Evolutionary conservation across 2,888 invertebrate genomes (phyloP), one percentile per base, ranked within the genome.

Genomic region (Itoplectis maculator): DNA sequence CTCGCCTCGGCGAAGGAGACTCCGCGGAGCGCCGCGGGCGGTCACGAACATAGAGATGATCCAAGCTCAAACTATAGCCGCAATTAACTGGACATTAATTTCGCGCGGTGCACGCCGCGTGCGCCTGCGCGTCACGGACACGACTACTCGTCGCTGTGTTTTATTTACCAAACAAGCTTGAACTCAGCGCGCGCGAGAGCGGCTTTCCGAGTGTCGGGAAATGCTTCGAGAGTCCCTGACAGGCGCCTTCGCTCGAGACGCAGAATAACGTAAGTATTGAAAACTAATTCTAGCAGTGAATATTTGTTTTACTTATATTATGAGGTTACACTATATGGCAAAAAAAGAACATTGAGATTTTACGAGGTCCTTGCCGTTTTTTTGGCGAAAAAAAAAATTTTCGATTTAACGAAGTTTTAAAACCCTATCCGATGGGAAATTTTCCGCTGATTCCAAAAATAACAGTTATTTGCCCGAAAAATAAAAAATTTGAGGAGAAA

Each of bases 11-110:
- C 51, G 37, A 69, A 47, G 29, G 47, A 66, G 29, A 3, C 66
- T 7, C 54, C 18, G 18, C 37, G 35, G 15, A 68, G 13, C 20
- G 51, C 69, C 51, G 69, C 49, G 1, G 20, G 13, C 37, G 13
- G 37, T 18, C 51, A 54, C 51, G 37, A 37, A 20, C 69, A 13
- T 23, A 2, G 69, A 37, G 18, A 69, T 54, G 51, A 69, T 54
- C 51, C 69, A 69, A 54, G 23, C 54, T 23, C 23, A 11, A 3
- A 23, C 54, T 23, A 54, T 23, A 54, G n/a, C 20, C 9, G 23
- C 23, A 54, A 54, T 54, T 51, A 51, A 51, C 18, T 54, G 20
- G 20, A 54, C 23, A 54, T 54, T 11, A 54, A 54, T 54, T 54
- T 54, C 23, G 11, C 11, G 54, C 20, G 11, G 23, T 11, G 20